phyloP scores from a whole-genome alignment of 2,113 vertebrate genomes.

The Anhinga rufa region DNA sequence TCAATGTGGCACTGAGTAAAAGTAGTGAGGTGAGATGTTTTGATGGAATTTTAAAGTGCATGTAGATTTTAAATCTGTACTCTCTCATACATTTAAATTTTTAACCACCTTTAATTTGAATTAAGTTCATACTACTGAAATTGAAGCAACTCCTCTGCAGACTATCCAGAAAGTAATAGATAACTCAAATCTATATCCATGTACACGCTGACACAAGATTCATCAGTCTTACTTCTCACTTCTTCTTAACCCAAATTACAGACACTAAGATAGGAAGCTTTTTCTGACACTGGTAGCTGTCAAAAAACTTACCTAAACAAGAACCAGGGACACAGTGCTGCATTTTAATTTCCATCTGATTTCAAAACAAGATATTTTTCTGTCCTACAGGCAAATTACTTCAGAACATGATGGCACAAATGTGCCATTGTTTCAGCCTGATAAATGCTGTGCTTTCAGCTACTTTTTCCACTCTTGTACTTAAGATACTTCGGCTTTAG shows the following conservation, averaged over 20 bases:
- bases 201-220: conserved; percentile 15
- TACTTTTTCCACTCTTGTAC: background rate
- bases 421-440: background rate
- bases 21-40: background rate
- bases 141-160: background rate
- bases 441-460: background rate
- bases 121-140: background rate
- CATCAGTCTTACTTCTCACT: conserved; percentile 21
- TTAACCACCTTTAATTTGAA: background rate
- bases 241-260: conserved; percentile 47
- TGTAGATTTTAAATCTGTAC: background rate
- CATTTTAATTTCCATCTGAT: conserved; percentile 65
- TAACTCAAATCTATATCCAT: background rate
- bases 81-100: background rate
- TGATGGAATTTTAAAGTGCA: background rate
- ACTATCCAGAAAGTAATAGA: background rate
- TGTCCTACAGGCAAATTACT: background rate
- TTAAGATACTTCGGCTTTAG: background rate
- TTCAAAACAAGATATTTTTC: conserved; percentile 57
- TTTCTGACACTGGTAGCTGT: conserved; percentile 34
- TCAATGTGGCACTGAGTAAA: background rate
- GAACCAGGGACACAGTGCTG: conserved; percentile 3
- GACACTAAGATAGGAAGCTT: conserved; percentile 25
- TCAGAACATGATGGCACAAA: conserved; percentile 6
- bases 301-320: conserved; percentile 53